Conservation (phyloP, 2,797 vertebrate genomes). For the Acanthiza pusilla region DNA sequence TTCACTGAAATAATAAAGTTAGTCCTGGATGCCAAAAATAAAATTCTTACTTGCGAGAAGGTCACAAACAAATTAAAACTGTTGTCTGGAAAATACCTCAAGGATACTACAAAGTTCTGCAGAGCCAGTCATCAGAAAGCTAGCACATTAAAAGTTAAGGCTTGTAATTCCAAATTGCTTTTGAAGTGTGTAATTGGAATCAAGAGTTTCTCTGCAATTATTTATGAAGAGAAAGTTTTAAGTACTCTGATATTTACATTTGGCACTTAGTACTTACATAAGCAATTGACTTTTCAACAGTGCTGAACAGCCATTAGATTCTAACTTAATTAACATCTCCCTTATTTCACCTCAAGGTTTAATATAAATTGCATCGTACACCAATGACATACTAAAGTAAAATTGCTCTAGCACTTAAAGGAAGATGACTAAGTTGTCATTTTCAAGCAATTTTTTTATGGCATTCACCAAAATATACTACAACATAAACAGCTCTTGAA, state of each 20-base stretch:
- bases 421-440: neutral
- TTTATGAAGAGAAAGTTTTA: conserved; percentile 54
- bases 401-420: neutral
- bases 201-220: conserved; percentile 39
- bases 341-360: conserved; percentile 48
- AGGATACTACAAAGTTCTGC: conserved; percentile 6
- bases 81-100: conserved; percentile 3
- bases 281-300: conserved; percentile 57
- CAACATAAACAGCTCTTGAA: neutral
- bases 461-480: neutral
- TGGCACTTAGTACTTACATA: conserved; percentile 40
- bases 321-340: conserved; percentile 49
- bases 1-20: neutral
- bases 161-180: conserved; percentile 39
- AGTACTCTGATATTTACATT: conserved; percentile 57
- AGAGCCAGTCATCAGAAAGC: neutral
- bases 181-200: conserved; percentile 50
- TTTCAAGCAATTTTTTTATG: neutral
- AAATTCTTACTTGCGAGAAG: neutral
- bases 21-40: neutral
- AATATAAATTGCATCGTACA: conserved; percentile 18
- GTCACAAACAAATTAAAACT: neutral
- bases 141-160: neutral
- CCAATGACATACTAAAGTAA: neutral
- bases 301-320: conserved; percentile 47